Conservation (phyloP, 2,888 invertebrate species). For the Quadroppia sp. region DNA sequence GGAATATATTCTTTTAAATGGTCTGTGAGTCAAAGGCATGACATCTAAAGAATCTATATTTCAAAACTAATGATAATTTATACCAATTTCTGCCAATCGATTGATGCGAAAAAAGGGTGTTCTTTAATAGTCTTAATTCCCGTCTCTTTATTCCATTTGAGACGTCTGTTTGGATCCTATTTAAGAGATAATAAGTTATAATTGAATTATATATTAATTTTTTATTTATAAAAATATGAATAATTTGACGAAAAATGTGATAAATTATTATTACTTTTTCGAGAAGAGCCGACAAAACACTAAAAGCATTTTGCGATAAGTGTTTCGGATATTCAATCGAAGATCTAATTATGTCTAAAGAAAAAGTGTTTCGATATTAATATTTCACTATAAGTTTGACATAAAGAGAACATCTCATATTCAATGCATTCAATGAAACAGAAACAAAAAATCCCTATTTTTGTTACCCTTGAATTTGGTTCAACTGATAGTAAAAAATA, state of each 20-base stretch:
- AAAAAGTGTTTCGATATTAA: not conserved
- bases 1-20: not conserved
- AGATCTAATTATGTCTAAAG: slow-evolving; percentile 29
- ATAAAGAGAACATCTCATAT: no score
- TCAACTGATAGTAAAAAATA: no score
- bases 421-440: no score
- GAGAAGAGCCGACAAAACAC: slow-evolving; percentile 25
- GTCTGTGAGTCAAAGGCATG: not conserved
- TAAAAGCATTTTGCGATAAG: slow-evolving; percentile 13
- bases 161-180: slow-evolving; percentile 21
- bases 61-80: not conserved
- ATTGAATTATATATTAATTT: not conserved
- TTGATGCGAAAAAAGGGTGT: slow-evolving; percentile 31
- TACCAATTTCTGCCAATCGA: slow-evolving; percentile 38
- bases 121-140: slow-evolving; percentile 14
- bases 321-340: slow-evolving; percentile 12
- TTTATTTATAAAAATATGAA: not conserved
- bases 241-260: not conserved
- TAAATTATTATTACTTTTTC: slow-evolving; percentile 29
- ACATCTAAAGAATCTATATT: no score
- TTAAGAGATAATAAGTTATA: not conserved
- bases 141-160: slow-evolving; percentile 27
- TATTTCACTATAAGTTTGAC: no score
- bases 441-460: no score
- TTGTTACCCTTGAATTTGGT: no score